Conservation (phyloP, 1,140 invertebrate species). For the Littorina saxatilis region DNA sequence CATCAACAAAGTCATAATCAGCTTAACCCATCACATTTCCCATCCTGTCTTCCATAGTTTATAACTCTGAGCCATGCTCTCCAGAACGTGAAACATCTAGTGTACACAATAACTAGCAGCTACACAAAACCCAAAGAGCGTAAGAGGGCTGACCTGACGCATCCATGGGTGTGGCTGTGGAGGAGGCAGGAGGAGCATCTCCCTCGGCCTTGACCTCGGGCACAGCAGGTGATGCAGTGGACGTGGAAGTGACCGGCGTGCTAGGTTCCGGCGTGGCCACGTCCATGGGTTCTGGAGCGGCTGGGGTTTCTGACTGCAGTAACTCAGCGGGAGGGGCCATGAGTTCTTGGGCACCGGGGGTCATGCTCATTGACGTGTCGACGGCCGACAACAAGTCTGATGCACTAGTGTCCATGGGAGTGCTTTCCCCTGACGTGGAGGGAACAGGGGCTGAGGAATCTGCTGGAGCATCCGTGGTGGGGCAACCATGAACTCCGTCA, state of each 20-base stretch:
- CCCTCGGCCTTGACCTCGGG: constrained; percentile 72
- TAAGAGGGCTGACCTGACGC: too few relatives aligned
- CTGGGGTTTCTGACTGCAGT: constrained; percentile 20
- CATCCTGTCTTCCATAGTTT: too few relatives aligned
- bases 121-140: too few relatives aligned
- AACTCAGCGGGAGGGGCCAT: not conserved
- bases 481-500: constrained; percentile 44
- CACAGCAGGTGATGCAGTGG: constrained; percentile 30
- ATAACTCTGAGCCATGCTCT: too few relatives aligned
- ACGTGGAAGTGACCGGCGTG: not conserved
- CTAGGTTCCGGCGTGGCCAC: not conserved
- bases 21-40: too few relatives aligned
- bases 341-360: not conserved
- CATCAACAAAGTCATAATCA: too few relatives aligned
- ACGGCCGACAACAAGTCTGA: not conserved
- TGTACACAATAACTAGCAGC: too few relatives aligned
- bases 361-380: constrained; percentile 19
- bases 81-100: too few relatives aligned
- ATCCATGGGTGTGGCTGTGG: constrained; percentile 37
- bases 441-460: not conserved
- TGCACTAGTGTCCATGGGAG: constrained; percentile 34
- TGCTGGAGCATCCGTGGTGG: not conserved
- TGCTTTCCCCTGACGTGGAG: not conserved
- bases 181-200: constrained; percentile 68
- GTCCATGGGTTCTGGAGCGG: constrained; percentile 49